Evolutionary conservation across 2,888 invertebrate species (phyloP).

Genomic region (Dolichopus griseipennis): DNA sequence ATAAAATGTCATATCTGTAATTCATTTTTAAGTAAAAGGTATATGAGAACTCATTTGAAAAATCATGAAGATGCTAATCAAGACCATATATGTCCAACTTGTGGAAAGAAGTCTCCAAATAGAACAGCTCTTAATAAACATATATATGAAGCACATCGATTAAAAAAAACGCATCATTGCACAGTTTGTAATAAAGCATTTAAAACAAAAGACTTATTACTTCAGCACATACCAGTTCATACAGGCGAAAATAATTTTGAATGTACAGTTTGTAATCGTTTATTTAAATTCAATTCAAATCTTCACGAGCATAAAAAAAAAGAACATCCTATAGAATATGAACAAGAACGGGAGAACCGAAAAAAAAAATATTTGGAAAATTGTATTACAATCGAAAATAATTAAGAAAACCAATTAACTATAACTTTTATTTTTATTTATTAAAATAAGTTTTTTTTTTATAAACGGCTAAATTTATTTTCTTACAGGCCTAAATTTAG

Average conservation of each 20-base stretch:
- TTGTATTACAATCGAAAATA: too few relatives aligned
- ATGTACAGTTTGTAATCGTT: not conserved
- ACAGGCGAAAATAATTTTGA: not conserved
- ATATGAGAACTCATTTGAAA: not conserved
- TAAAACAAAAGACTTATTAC: not conserved
- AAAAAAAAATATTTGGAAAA: not conserved
- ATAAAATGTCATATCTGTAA: constrained; percentile 39
- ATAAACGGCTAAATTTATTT: too few relatives aligned
- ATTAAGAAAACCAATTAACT: too few relatives aligned
- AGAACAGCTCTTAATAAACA: not conserved
- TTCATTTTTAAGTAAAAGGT: constrained; percentile 38
- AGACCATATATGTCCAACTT: not conserved
- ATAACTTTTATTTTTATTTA: too few relatives aligned
- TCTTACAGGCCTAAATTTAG: too few relatives aligned
- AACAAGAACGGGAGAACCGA: not conserved
- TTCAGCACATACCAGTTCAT: not conserved
- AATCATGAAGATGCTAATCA: not conserved
- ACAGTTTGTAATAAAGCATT: constrained; percentile 3
- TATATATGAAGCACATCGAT: not conserved
- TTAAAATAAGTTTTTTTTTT: too few relatives aligned
- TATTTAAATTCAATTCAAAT: not conserved
- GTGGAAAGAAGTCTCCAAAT: not conserved
- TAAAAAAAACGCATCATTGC: not conserved
- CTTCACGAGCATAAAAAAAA: not conserved
- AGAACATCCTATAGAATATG: not conserved